Evolutionary conservation across 1,140 invertebrate genomes (phyloP), one percentile per base, ranked within the genome.

Genomic region (Lysiphlebus fabarum): DNA sequence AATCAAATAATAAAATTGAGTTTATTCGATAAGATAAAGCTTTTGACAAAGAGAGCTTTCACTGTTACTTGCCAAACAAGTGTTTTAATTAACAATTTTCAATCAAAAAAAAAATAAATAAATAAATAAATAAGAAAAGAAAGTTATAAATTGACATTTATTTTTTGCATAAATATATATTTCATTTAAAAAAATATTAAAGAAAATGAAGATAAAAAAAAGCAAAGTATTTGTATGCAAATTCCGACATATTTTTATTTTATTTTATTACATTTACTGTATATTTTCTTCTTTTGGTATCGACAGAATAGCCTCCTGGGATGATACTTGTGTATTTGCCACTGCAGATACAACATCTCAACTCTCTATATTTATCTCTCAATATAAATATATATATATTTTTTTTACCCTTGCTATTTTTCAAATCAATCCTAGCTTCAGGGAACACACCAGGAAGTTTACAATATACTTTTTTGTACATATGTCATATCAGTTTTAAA

Each of bases 291-390:
- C 33, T 34, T 34, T 49, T 1, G 47, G 26, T 49, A 49, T 38
- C 14, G 12, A 56, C 33, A 17, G 33, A 47, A 45, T 6, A 34
- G 7, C 47, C 26, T 38, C 41, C 36, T 17, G 47, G 47, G 26
- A n/a, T 26, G 33, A 53, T 41, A 11, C 1, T n/a, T 43, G 44
- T 38, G 49, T 53, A 59, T 59, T 44, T 59, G 42, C 50, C 57
- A 53, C 42, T 53, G 38, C 49, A 53, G 47, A 49, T 26, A 34
- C 17, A 10, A 34, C 17, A 49, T 34, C 12, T 47, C 45, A 47
- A 26, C 45, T 47, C 14, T 12, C 45, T 47, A 12, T 14, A 17
- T 26, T 47, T 34, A 14, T 26, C 14, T 47, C 26, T 26, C 12
- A 47, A 12, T 5, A 10, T 9, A 17, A 49, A 17, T 33, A 17